Percentiles rank a stretch among this genome's conserved stretches.
These are phyloP conservation scores for Hyppa rectilinea DNA, from an alignment of 2,888 invertebrate species.

Conservation along the genomic window DNA sequence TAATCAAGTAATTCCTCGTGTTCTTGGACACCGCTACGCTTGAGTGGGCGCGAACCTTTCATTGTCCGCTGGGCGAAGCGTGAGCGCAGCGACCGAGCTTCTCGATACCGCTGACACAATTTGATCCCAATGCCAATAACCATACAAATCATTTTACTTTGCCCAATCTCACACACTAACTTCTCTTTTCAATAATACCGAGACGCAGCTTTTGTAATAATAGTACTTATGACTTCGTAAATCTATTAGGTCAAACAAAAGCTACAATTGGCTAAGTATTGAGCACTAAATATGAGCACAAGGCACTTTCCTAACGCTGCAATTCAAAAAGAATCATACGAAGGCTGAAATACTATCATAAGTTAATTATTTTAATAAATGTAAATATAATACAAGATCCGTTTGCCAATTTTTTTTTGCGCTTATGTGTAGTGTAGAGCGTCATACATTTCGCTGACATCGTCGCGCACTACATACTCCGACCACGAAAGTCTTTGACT, in stretches of 20 bases:
- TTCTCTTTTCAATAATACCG: slow-evolving; percentile 21
- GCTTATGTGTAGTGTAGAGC: slow-evolving; percentile 33
- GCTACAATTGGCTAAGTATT: slow-evolving; percentile 53
- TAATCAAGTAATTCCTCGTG: slow-evolving; percentile 74
- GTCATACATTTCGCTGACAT: slow-evolving; percentile 57
- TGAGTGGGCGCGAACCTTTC: slow-evolving; percentile 71
- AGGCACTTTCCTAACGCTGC: slow-evolving; percentile 52
- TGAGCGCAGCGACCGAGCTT: slow-evolving; percentile 48
- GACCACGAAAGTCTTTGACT: slow-evolving; percentile 85
- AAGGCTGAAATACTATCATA: slow-evolving; percentile 43
- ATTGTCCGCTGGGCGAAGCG: slow-evolving; percentile 57
- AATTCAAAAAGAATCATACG: slow-evolving; percentile 41
- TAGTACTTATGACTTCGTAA: slow-evolving; percentile 48
- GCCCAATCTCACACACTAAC: slow-evolving; percentile 12
- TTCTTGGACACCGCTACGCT: slow-evolving; percentile 68
- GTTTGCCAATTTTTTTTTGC: slow-evolving; percentile 26
- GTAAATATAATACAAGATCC: slow-evolving; percentile 28
- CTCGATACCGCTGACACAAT: slow-evolving; percentile 17
- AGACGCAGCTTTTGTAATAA: slow-evolving; percentile 51
- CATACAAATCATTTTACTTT: slow-evolving; percentile 41
- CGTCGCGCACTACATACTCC: slow-evolving; percentile 84
- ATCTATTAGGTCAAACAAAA: slow-evolving; percentile 59
- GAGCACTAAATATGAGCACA: slow-evolving; percentile 50
- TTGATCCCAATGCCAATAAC: slow-evolving; percentile 8
- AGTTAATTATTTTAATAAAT: slow-evolving; percentile 30